Evolutionary conservation across 1,140 invertebrate genomes (phyloP), one percentile per base, ranked within the genome.

Genomic region (Zaprionus inermis): DNA sequence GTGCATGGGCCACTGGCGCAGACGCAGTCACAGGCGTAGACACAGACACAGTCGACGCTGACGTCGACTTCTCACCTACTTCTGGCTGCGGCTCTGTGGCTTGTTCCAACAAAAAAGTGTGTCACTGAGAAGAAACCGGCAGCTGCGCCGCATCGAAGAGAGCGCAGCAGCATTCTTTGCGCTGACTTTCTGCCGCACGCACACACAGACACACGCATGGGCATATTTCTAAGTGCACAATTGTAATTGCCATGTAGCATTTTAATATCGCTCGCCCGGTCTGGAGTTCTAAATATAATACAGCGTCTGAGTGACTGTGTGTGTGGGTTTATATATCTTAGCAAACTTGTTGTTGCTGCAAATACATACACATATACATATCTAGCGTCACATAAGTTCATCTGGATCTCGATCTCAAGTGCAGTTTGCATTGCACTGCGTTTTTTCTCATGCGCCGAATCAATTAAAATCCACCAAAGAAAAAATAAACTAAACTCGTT

Each of bases 381-480:
- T 86, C 83, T 77, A 76, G 83, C 60, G 76, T 41, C 56, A 58
- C 80, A 78, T 88, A 89, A 89, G 84, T 88, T 84, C 84, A 88
- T 88, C 83, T 88, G 80, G 80, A 88, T 84, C 80, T 84, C 83
- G 80, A 88, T 84, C 80, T 84, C 83, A 89, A 86, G 83, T 86
- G 84, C 82, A 86, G 69, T 68, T 67, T 69, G 69, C 59, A 58
- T 52, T 46, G 76, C 76, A 44, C 66, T 79, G 65, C 41, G 54
- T 80, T 79, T 79, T 79, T 86, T 89, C 84, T 83, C 83, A 88
- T 75, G 77, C 71, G 67, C 70, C 67, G 65, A 89, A 88, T 88
- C 80, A 89, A 89, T 88, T 89, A 89, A 89, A 78, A 78, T 58
- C 52, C 67, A 84, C 54, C 63, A 28, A 28, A 28, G 24, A 28